phyloP scores from a whole-genome alignment of 2,113 vertebrate species.

The Parotia lawesii region DNA sequence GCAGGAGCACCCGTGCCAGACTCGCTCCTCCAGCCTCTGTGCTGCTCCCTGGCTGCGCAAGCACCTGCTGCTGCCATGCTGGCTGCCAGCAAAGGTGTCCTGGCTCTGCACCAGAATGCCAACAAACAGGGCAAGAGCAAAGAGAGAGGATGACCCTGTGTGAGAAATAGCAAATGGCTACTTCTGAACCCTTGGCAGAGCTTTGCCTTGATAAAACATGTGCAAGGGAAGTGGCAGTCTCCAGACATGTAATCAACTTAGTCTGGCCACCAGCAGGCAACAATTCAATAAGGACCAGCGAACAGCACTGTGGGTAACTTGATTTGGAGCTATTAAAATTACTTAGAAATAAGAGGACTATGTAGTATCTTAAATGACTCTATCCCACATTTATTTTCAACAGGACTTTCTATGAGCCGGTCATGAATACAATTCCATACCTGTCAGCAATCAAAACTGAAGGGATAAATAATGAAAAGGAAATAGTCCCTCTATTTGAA shows the following conservation, averaged over 20 bases:
- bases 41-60: neutral
- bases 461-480: constrained; percentile 10
- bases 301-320: constrained; percentile 45
- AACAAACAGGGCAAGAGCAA: neutral
- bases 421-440: neutral
- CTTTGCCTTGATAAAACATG: neutral
- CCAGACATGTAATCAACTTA: constrained; percentile 25
- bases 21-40: neutral
- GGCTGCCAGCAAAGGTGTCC: neutral
- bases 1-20: neutral
- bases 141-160: fast-evolving
- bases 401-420: neutral
- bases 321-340: constrained; percentile 49
- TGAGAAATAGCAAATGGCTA: neutral
- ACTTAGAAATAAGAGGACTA: constrained; percentile 24
- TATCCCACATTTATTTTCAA: neutral
- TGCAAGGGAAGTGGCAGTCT: neutral
- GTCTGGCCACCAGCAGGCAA: constrained; percentile 37
- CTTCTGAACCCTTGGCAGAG: neutral
- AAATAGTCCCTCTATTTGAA: neutral
- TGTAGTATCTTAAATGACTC: neutral
- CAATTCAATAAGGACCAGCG: constrained; percentile 33
- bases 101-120: neutral
- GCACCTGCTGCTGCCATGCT: fast-evolving
- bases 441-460: constrained; percentile 11